Conservation (phyloP, 1,140 invertebrate species). For the Archegozetes longisetosus region DNA sequence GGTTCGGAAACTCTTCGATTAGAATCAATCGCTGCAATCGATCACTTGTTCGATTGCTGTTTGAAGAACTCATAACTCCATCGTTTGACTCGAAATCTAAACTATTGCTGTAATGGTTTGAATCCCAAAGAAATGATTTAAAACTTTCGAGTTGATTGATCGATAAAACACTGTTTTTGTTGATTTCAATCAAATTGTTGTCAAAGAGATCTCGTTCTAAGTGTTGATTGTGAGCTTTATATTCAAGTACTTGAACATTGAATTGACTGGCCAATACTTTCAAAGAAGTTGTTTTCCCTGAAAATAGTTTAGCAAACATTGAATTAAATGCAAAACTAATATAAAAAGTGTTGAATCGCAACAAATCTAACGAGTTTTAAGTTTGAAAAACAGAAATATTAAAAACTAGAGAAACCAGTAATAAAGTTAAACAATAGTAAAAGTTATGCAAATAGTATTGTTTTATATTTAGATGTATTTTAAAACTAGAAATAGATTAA, state of each 20-base stretch:
- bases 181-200: not conserved
- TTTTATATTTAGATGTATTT: too few relatives aligned
- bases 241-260: not conserved
- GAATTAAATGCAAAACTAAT: too few relatives aligned
- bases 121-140: not conserved
- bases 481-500: too few relatives aligned
- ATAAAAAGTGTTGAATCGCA: too few relatives aligned
- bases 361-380: too few relatives aligned
- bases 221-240: not conserved
- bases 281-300: not conserved
- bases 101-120: not conserved
- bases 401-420: too few relatives aligned
- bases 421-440: too few relatives aligned
- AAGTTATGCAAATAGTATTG: too few relatives aligned
- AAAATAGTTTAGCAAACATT: too few relatives aligned
- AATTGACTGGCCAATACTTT: not conserved
- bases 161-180: not conserved
- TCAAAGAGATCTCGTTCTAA: not conserved
- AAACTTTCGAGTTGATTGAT: not conserved
- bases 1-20: conserved; percentile 10
- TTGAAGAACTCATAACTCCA: too few relatives aligned
- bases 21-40: not conserved
- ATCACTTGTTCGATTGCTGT: not conserved
- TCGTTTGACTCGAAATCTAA: not conserved
- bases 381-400: too few relatives aligned